These are phyloP conservation scores for Smutsia temminckii DNA, from an alignment of 2,797 vertebrate species.

Conservation along the genomic window DNA sequence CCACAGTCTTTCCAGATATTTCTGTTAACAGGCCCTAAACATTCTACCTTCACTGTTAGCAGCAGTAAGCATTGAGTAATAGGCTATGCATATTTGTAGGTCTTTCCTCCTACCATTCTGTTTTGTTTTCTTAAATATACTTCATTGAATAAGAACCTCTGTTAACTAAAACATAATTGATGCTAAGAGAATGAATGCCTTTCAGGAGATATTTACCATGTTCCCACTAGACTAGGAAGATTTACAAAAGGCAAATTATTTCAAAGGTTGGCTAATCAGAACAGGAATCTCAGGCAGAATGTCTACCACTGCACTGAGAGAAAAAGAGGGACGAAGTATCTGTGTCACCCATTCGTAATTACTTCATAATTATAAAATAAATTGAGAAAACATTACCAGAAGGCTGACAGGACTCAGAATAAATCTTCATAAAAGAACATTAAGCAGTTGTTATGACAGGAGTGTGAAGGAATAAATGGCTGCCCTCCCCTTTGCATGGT, in stretches of 20 bases:
- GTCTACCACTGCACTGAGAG: not conserved
- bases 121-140: slow-evolving; percentile 10
- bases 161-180: slow-evolving; percentile 55
- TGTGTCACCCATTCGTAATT: slow-evolving; percentile 56
- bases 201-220: not conserved
- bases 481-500: not conserved
- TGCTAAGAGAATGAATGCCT: slow-evolving; percentile 21
- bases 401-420: slow-evolving; percentile 64
- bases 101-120: not conserved
- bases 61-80: not conserved
- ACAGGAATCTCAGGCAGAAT: slow-evolving; percentile 63
- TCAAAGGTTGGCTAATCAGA: slow-evolving; percentile 69
- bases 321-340: not conserved
- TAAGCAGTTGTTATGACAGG: not conserved
- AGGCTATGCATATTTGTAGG: not conserved
- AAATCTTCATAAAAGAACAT: slow-evolving; percentile 60
- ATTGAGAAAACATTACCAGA: slow-evolving; percentile 68
- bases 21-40: not conserved
- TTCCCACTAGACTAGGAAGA: not conserved
- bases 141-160: not conserved
- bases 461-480: not conserved
- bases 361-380: slow-evolving; percentile 66
- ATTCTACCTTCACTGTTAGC: not conserved
- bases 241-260: slow-evolving; percentile 42
- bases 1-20: not conserved